These are phyloP conservation scores for Microctenopoma lineatum DNA, from an alignment of 2,797 vertebrate species.

Conservation along the genomic window DNA sequence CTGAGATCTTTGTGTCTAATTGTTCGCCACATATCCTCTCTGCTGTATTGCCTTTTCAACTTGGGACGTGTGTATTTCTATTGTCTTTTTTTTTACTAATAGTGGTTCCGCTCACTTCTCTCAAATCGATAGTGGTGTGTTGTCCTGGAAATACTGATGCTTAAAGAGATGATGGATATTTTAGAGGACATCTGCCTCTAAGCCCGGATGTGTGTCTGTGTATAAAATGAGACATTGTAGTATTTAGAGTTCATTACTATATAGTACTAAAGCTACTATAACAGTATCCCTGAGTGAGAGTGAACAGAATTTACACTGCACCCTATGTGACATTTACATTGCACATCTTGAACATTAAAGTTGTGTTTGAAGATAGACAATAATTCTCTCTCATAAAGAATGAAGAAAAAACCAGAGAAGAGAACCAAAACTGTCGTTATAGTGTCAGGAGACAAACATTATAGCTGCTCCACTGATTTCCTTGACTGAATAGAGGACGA, in stretches of 20 bases:
- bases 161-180: constrained; percentile 34
- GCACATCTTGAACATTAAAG: constrained; percentile 30
- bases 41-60: constrained; percentile 52
- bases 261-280: constrained; percentile 3
- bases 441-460: constrained; percentile 61
- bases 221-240: constrained; percentile 17
- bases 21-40: constrained; percentile 52
- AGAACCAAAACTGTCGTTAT: constrained; percentile 67
- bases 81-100: constrained; percentile 40
- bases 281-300: constrained; percentile 22
- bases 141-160: constrained; percentile 64
- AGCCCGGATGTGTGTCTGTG: constrained; percentile 10
- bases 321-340: constrained; percentile 31
- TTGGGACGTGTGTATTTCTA: constrained; percentile 50
- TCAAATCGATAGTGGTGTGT: constrained; percentile 60
- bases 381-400: constrained; percentile 50
- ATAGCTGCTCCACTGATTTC: constrained; percentile 60
- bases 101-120: constrained; percentile 44
- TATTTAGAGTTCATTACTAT: constrained; percentile 37
- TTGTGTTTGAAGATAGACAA: constrained; percentile 48
- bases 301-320: constrained; percentile 27
- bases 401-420: constrained; percentile 48
- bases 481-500: constrained; percentile 61
- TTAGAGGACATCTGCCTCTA: constrained; percentile 30
- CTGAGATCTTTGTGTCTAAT: constrained; percentile 45